These are phyloP conservation scores for Schizopygopsis malacanthus DNA, from an alignment of 2,797 vertebrate genomes.

Conservation along the genomic window DNA sequence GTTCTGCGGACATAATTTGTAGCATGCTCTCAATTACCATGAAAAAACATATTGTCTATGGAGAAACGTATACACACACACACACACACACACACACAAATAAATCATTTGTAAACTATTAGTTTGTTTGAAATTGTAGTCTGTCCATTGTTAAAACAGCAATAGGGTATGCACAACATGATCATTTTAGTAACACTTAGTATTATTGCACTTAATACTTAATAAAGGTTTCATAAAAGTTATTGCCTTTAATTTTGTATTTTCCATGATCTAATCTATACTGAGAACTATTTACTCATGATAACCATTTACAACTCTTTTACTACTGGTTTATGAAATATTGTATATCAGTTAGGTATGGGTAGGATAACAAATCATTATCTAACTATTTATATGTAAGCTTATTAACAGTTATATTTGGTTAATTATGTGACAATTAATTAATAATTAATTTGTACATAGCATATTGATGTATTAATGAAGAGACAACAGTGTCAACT, in stretches of 20 bases:
- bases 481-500: background rate
- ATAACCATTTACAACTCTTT: background rate
- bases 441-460: background rate
- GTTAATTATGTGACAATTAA: background rate
- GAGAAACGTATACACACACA: background rate
- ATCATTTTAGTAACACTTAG: background rate
- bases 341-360: background rate
- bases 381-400: background rate
- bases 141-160: background rate
- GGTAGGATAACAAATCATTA: background rate
- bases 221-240: background rate
- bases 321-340: background rate
- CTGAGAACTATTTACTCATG: background rate
- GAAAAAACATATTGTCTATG: background rate
- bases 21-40: background rate
- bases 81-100: background rate
- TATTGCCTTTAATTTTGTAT: background rate
- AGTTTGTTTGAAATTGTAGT: background rate
- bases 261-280: background rate
- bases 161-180: background rate
- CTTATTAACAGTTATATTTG: background rate
- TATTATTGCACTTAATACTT: background rate
- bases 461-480: background rate
- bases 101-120: background rate
- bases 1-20: background rate